Conservation (phyloP, 2,797 vertebrate species). For the Urophycis tenuis region DNA sequence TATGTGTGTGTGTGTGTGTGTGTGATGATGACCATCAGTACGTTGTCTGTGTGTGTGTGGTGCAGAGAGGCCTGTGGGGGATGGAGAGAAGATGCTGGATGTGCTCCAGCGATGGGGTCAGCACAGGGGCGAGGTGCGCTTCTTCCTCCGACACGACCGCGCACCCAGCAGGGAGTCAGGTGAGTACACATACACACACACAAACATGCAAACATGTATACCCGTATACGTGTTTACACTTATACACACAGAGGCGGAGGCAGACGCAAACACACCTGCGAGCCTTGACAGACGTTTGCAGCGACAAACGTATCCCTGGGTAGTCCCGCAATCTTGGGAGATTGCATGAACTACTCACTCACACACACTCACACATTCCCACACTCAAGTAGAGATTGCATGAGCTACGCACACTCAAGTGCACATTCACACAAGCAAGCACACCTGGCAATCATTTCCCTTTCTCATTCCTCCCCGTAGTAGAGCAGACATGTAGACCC, state of each 20-base stretch:
- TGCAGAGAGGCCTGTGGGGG: conserved; percentile 82
- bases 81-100: conserved; percentile 89
- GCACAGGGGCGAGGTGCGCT: conserved; percentile 83
- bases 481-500: conserved; percentile 15
- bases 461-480: conserved; percentile 5
- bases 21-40: conserved; percentile 2
- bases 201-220: neutral
- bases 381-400: too few relatives aligned
- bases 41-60: conserved; percentile 1
- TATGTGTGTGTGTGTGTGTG: conserved; percentile 2
- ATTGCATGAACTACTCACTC: neutral
- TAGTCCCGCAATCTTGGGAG: neutral
- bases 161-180: conserved; percentile 76
- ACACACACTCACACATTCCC: conserved; percentile 1
- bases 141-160: conserved; percentile 89
- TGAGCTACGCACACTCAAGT: neutral
- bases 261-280: neutral
- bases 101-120: conserved; percentile 85
- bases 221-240: neutral
- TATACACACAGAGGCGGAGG: neutral
- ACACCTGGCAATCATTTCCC: neutral
- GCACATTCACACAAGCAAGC: neutral
- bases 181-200: conserved; percentile 46
- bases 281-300: neutral
- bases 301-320: neutral